These are phyloP conservation scores for Psettodes erumei DNA, from an alignment of 2,113 vertebrate genomes.

Conservation along the genomic window DNA sequence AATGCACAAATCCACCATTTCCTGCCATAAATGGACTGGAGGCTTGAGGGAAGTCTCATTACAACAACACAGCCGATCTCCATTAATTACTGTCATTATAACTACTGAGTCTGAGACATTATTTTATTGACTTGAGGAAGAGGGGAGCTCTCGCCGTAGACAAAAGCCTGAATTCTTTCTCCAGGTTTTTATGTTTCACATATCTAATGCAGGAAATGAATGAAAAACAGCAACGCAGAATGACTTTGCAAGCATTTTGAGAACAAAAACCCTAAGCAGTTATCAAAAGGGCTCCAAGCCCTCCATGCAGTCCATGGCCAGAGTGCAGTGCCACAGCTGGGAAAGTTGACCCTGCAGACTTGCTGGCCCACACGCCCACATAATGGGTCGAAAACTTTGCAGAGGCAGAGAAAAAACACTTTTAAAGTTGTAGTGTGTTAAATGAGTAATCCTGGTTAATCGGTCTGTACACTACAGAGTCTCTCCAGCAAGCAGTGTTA, in stretches of 20 bases:
- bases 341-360: no score
- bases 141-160: conserved; percentile 22
- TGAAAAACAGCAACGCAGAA: background rate
- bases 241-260: background rate
- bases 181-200: background rate
- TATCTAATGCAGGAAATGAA: conserved; percentile 24
- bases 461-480: no score
- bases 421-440: no score
- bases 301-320: no score
- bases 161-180: background rate
- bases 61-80: conserved; percentile 68
- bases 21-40: conserved; percentile 77
- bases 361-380: no score
- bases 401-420: no score
- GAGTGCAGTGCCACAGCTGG: no score
- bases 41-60: conserved; percentile 72
- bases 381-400: no score
- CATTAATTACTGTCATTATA: conserved; percentile 74
- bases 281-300: no score
- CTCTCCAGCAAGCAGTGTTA: no score
- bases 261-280: no score
- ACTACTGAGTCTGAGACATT: conserved; percentile 12
- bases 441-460: no score
- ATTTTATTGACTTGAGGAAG: conserved; percentile 17
- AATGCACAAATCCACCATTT: conserved; percentile 72